These are phyloP conservation scores for Aphodius granarius DNA, from an alignment of 2,888 invertebrate genomes.

Conservation along the genomic window DNA sequence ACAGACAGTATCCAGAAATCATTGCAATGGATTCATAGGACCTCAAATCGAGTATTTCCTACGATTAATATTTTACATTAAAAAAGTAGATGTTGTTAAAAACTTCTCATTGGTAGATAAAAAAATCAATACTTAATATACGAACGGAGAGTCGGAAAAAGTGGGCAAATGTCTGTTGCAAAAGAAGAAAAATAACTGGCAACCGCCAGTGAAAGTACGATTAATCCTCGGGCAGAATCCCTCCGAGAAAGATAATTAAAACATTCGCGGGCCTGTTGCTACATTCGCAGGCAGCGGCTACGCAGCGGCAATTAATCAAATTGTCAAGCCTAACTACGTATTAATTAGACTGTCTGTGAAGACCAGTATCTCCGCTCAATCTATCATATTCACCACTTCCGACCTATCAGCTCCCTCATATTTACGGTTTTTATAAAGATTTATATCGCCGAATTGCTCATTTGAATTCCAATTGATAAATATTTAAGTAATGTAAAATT, in stretches of 20 bases:
- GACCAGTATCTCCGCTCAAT: constrained; percentile 16
- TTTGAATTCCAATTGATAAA: too few species aligned
- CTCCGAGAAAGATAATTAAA: constrained; percentile 13
- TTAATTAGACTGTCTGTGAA: constrained; percentile 7
- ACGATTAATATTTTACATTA: too few species aligned
- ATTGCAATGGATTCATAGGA: too few species aligned
- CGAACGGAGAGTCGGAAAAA: not conserved
- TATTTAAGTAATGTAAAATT: too few species aligned
- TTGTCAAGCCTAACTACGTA: constrained; percentile 13
- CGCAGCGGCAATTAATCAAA: constrained; percentile 12
- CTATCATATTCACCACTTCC: constrained; percentile 17
- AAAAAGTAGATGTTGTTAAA: too few species aligned
- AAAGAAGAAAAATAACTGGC: not conserved
- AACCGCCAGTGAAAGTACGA: not conserved
- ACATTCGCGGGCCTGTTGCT: constrained; percentile 13
- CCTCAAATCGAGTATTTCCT: too few species aligned
- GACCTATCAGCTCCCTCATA: not conserved
- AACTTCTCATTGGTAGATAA: not conserved
- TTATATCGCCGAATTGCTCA: too few species aligned
- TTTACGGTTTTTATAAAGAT: not conserved
- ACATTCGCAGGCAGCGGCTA: constrained; percentile 2
- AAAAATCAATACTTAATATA: not conserved
- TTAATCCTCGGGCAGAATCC: not conserved
- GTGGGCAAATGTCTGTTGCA: not conserved
- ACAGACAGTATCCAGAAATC: too few species aligned